phyloP scores from a whole-genome alignment of 2,113 vertebrate species.

The Astur gentilis region DNA sequence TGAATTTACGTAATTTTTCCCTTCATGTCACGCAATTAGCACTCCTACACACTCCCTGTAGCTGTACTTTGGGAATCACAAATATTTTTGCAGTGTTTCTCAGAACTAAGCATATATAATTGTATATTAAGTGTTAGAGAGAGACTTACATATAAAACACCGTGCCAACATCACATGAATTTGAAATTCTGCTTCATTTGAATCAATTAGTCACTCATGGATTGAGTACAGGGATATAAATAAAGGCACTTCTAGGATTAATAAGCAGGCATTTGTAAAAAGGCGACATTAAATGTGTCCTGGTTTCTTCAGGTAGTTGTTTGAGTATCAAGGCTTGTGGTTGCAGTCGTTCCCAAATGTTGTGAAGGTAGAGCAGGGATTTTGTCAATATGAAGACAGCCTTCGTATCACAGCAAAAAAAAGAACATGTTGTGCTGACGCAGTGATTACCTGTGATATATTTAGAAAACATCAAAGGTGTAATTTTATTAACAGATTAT shows the following conservation, averaged over 20 bases:
- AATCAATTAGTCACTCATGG: not conserved
- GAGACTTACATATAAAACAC: not conserved
- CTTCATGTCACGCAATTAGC: constrained; percentile 36
- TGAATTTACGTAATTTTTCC: not conserved
- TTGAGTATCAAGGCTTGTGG: not conserved
- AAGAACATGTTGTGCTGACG: not conserved
- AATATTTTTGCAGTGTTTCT: constrained; percentile 59
- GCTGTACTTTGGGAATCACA: constrained; percentile 46
- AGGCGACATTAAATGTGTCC: not conserved
- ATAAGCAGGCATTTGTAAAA: not conserved
- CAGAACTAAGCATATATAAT: constrained; percentile 23
- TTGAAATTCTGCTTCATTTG: constrained; percentile 4
- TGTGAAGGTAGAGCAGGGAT: not conserved
- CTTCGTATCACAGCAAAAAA: not conserved
- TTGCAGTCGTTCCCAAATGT: not conserved
- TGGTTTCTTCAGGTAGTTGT: not conserved
- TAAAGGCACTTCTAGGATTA: not conserved
- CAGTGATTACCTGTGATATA: not conserved
- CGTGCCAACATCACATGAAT: not conserved
- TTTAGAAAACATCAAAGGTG: not conserved
- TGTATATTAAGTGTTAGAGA: not conserved
- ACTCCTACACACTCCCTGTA: constrained; percentile 53
- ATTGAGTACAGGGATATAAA: constrained; percentile 3
- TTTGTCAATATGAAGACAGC: not conserved
- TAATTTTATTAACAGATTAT: not conserved